Percentiles rank a stretch among this genome's conserved stretches.
Conservation (phyloP, 2,888 invertebrate species). For the Loripinus fragilis region DNA sequence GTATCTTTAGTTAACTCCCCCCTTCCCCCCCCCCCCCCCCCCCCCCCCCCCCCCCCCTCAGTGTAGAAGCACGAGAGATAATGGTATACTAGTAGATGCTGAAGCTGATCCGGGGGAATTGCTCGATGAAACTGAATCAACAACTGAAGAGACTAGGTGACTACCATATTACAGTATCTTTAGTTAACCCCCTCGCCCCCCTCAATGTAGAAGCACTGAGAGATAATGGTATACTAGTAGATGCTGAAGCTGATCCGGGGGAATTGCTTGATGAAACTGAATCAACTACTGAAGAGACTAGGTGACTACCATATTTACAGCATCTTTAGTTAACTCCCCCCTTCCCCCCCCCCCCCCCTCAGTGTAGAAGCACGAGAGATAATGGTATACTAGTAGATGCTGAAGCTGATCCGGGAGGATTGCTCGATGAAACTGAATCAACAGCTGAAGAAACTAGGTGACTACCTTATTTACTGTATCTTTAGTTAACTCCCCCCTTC, state of each 20-base stretch:
- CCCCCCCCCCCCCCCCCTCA: too few species aligned
- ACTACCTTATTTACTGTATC: too few species aligned
- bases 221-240: slow-evolving; percentile 82
- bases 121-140: slow-evolving; percentile 6
- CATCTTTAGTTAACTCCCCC: too few species aligned
- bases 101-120: slow-evolving; percentile 79
- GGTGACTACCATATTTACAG: too few species aligned
- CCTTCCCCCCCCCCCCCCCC: too few species aligned
- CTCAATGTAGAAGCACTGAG: slow-evolving; percentile 78
- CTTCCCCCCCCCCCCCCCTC: too few species aligned
- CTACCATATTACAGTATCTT: too few species aligned
- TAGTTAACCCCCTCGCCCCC: too few species aligned
- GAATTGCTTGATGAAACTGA: slow-evolving; percentile 22
- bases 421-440: slow-evolving; percentile 9
- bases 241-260: slow-evolving; percentile 82
- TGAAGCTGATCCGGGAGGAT: slow-evolving; percentile 79
- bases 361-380: slow-evolving; percentile 73
- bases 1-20: too few species aligned
- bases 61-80: slow-evolving; percentile 73
- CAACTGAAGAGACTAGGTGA: too few species aligned
- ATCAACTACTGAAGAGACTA: neutral
- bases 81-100: slow-evolving; percentile 83
- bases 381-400: slow-evolving; percentile 83
- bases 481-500: too few species aligned
- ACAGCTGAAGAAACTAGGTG: too few species aligned